These are phyloP conservation scores for Hyposoter didymator DNA, from an alignment of 2,888 invertebrate genomes.

Conservation along the genomic window DNA sequence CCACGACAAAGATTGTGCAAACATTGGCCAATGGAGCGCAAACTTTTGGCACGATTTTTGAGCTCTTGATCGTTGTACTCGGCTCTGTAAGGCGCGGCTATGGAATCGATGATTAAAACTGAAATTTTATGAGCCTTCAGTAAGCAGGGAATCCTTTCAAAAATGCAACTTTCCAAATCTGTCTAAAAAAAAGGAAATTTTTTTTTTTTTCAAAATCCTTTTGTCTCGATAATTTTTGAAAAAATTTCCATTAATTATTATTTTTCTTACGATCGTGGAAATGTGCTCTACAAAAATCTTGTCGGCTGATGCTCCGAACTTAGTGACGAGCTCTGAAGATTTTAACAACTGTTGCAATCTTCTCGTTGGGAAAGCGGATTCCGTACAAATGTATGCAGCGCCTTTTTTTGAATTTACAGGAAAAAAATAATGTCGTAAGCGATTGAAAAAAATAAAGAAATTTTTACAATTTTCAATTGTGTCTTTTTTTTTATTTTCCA, in stretches of 20 bases:
- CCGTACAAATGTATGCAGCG: slow-evolving; percentile 91
- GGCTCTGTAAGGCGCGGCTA: slow-evolving; percentile 89
- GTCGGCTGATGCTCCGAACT: slow-evolving; percentile 84
- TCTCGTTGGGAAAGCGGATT: slow-evolving; percentile 90
- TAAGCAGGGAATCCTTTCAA: slow-evolving; percentile 85
- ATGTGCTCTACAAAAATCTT: slow-evolving; percentile 89
- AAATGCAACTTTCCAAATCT: slow-evolving; percentile 86
- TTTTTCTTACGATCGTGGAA: slow-evolving; percentile 81
- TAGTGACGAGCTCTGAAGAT: slow-evolving; percentile 78
- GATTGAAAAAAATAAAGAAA: not conserved
- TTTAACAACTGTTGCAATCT: slow-evolving; percentile 87
- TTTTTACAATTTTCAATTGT: not conserved
- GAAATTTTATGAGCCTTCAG: slow-evolving; percentile 85
- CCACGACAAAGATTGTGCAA: slow-evolving; percentile 86
- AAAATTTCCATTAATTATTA: not conserved
- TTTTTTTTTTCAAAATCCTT: not conserved
- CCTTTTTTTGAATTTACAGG: slow-evolving; percentile 77
- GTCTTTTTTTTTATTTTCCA: no score
- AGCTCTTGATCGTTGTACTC: slow-evolving; percentile 86
- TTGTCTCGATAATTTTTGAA: not conserved
- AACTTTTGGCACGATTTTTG: slow-evolving; percentile 86
- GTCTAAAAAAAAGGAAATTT: slow-evolving; percentile 82
- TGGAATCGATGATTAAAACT: slow-evolving; percentile 90
- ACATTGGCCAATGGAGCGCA: slow-evolving; percentile 86
- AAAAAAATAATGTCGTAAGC: not conserved